Percentiles rank a stretch among this genome's conserved stretches.
These are phyloP conservation scores for Coenonympha glycerion DNA, from an alignment of 2,888 invertebrate species.

Conservation along the genomic window DNA sequence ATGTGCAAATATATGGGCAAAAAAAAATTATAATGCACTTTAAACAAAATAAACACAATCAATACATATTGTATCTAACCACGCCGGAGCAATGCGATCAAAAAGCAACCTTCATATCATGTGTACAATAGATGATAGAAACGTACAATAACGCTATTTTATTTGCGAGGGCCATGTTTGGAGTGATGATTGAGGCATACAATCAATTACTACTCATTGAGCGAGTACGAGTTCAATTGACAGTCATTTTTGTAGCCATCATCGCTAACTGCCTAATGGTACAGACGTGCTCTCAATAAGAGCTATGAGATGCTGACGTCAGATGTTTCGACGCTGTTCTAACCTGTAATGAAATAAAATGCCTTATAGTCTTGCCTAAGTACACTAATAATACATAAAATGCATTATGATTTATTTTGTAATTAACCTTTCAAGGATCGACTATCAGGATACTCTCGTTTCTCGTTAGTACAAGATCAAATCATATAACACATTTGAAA, in stretches of 20 bases:
- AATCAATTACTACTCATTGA: constrained; percentile 70
- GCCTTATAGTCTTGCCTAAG: no score
- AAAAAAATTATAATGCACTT: no score
- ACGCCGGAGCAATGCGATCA: not conserved
- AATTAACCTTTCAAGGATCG: no score
- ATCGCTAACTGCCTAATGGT: constrained; percentile 39
- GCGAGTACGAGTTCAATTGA: constrained; percentile 63
- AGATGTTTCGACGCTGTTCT: not conserved
- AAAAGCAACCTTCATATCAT: constrained; percentile 17
- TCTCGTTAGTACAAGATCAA: no score
- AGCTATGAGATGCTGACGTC: constrained; percentile 22
- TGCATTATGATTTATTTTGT: no score
- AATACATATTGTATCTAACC: not conserved
- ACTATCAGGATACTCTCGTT: no score
- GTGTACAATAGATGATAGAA: constrained; percentile 26
- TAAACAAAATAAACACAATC: no score
- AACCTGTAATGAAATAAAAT: not conserved
- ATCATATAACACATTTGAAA: no score
- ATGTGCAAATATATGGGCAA: no score
- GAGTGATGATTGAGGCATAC: constrained; percentile 46
- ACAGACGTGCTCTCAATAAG: constrained; percentile 25
- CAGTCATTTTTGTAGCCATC: constrained; percentile 49
- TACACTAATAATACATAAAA: no score
- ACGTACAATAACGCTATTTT: constrained; percentile 22
- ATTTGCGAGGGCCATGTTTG: constrained; percentile 33